Evolutionary conservation across 2,797 vertebrate genomes (phyloP), one percentile per base, ranked within the genome.

Genomic region (Peromyscus aztecus): DNA sequence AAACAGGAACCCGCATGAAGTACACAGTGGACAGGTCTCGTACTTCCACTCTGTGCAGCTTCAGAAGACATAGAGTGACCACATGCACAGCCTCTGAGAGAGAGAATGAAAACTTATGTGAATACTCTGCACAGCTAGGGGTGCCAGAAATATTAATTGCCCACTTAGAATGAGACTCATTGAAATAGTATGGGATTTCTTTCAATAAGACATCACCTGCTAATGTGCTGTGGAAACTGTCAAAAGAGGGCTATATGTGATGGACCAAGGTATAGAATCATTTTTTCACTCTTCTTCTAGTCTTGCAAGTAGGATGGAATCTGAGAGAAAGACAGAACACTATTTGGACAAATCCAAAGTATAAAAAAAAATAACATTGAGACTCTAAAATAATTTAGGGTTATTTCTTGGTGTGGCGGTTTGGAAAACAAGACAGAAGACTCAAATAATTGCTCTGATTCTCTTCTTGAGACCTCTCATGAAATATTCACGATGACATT

Each of bases 261-360:
- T n/a, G n/a, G 34, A 57, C 5, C 49, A 57, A 23, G 73, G 40
- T 37, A 11, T 2, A 21, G 14, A 80, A 29, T 52, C 0, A 17
- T 12, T 21, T 10, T 21, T 80, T 75, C 31, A 13, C 1, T 57
- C 0, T 37, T 21, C 21, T 12, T 27, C 19, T 46, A 59, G 78
- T 23, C 29, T n/a, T 57, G 21, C 12, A 23, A 6, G 0, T 24
- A 10, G 19, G 19, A 14, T 23, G 11, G 0, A 4, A 9, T 14
- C 5, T 5, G 16, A 1, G 31, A 34, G 8, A 16, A 52, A 17
- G 31, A 49, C 27, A 49, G 34, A 21, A 17, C 67, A n/a, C 5
- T 71, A 34, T 11, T 4, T 52, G 46, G 12, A 9, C 2, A 14
- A 77, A 29, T 16, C 16, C 14, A 46, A 76, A 31, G 6, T 31